Evolutionary conservation across 2,888 invertebrate species (phyloP).

Genomic region (Panopea generosa): DNA sequence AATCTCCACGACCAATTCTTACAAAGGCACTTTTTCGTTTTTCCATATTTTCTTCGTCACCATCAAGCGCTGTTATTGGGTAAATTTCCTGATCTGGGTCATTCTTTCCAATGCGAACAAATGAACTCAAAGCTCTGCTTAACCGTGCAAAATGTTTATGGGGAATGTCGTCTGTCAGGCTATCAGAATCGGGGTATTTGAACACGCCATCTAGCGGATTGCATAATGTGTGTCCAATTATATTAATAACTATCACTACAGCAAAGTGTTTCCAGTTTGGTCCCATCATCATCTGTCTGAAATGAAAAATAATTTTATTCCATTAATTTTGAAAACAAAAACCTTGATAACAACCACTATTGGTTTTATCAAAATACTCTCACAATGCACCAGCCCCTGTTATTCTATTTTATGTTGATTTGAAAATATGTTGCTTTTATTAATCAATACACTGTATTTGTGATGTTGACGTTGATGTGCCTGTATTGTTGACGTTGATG

Average conservation of each 20-base stretch:
- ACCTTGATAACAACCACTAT: too few relatives aligned
- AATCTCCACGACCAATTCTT: constrained; percentile 21
- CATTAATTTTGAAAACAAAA: too few relatives aligned
- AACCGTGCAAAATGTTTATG: constrained; percentile 63
- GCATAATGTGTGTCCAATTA: background rate
- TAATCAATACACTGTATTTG: too few relatives aligned
- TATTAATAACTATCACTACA: background rate
- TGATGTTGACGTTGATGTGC: too few relatives aligned
- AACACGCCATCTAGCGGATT: constrained; percentile 1
- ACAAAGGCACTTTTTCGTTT: constrained; percentile 37
- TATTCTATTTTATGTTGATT: too few relatives aligned
- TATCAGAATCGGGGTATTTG: constrained; percentile 1
- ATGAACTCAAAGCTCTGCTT: constrained; percentile 61
- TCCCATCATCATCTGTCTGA: background rate
- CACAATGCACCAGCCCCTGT: too few relatives aligned
- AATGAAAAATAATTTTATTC: too few relatives aligned
- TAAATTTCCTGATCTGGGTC: constrained; percentile 23
- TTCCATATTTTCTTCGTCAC: constrained; percentile 19
- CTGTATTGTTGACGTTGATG: too few relatives aligned
- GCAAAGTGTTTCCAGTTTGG: background rate
- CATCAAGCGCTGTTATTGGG: background rate
- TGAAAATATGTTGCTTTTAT: too few relatives aligned
- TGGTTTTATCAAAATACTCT: too few relatives aligned
- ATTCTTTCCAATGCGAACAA: constrained; percentile 64
- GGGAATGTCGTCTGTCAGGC: background rate